A percentile compares a stretch with the other conserved stretches of the same genome.
Evolutionary conservation across 2,797 vertebrate species (phyloP).

Genomic region (Acipenser transmontanus): DNA sequence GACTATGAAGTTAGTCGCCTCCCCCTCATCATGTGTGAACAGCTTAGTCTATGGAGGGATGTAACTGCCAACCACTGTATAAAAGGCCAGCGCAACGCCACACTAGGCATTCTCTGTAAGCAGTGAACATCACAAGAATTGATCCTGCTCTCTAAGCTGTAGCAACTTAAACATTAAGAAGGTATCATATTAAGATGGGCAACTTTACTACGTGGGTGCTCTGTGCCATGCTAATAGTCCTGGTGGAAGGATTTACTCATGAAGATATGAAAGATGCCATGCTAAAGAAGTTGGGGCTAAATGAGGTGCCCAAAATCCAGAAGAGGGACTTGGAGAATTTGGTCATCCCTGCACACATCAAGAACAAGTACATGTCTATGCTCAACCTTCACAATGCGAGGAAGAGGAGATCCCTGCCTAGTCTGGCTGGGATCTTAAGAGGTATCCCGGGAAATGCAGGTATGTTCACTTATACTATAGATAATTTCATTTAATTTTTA

Average conservation of each 20-base stretch:
- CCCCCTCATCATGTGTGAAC: conserved; percentile 58
- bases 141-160: conserved; percentile 22
- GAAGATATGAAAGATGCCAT: conserved; percentile 67
- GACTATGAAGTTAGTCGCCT: conserved; percentile 59
- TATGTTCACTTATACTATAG: conserved; percentile 32
- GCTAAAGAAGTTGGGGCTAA: conserved; percentile 70
- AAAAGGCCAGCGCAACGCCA: conserved; percentile 50
- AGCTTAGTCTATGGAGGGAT: conserved; percentile 40
- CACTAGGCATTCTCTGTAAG: conserved; percentile 18
- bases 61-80: conserved; percentile 34
- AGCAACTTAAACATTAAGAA: conserved; percentile 24
- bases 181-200: conserved; percentile 23
- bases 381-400: conserved; percentile 62
- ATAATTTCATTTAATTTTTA: no score
- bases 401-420: conserved; percentile 67
- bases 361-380: conserved; percentile 75
- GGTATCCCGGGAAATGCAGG: conserved; percentile 78
- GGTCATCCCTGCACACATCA: conserved; percentile 69
- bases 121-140: neutral
- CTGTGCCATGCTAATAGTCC: conserved; percentile 27
- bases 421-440: conserved; percentile 77
- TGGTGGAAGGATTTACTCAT: conserved; percentile 53
- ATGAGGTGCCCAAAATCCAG: conserved; percentile 60
- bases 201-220: conserved; percentile 33
- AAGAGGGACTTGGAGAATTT: conserved; percentile 73